Base-by-base conservation (phyloP, 2,888 invertebrate species). In the Galerucella nymphaeae region DNA sequence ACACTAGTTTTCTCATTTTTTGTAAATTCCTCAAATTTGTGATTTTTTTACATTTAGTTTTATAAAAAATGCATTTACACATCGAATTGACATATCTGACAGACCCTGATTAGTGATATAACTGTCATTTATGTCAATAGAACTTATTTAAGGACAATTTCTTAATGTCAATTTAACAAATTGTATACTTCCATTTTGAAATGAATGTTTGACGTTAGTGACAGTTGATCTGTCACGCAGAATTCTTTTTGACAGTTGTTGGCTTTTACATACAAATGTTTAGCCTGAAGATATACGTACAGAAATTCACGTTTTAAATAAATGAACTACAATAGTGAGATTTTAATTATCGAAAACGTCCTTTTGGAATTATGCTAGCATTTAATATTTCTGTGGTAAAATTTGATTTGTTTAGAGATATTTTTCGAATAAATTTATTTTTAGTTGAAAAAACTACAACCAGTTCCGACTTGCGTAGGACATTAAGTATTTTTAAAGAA, bases 171-270 rank as follows among this genome's bases (percentile, higher is more conserved):
- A 30, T 58, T 30, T 58, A 14, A 30, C 58, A 11, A 53, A 18
- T 53, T 18, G 1, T 18, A 53, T 16, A 18, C 18, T 16, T 53
- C n/a, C 16, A 18, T 53, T n/a, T n/a, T 18, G 9, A 18, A 53
- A 53, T 18, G 18, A 53, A 48, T 18, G 18, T 53, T 53, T 53
- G 53, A 53, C 53, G 53, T 16, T 53, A 53, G 53, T 53, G 53
- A 18, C 53, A 16, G 53, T 53, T 53, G 9, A 16, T 16, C 16
- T 53, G 16, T 10, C 16, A 53, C 16, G 14, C 30, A 45, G 5
- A 45, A 45, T 45, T 14, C 14, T 45, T n/a, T 45, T 45, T 13
- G 45, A 45, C 14, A 45, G 11, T 45, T 45, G 11, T 45, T 45
- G 13, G 45, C 14, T 14, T 45, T 45, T 45, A 45, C 13, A 45